Evolutionary conservation across 1,140 invertebrate genomes (phyloP), one percentile per base, ranked within the genome.

Genomic region (Sycophila sp.): DNA sequence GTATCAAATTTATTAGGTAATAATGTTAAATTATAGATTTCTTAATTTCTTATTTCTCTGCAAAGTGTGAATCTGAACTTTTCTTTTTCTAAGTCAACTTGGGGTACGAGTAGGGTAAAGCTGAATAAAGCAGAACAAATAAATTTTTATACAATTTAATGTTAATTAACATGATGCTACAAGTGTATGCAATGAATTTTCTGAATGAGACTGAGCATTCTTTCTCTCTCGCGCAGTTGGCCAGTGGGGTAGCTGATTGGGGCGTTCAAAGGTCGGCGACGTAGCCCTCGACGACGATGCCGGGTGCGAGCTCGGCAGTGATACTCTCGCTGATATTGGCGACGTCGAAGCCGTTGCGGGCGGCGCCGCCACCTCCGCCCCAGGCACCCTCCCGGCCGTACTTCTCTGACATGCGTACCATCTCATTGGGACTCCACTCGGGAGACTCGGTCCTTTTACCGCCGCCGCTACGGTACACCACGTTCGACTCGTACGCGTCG

Each of bases 211-310:
- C 45, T 64, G 62, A 64, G 47, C 40, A 19, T 15, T 47, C 2
- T 15, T 17, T 32, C 4, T 45, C 8, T 47, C 19, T 7, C 42
- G n/a, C 19, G 19, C 8, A 47, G 40, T 7, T 15, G 17, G n/a
- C n/a, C n/a, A n/a, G n/a, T n/a, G n/a, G n/a, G n/a, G n/a, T n/a
- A n/a, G n/a, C n/a, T n/a, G n/a, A n/a, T n/a, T n/a, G 5, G 2
- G 7, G 70, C 19, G 26, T 69, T 89, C 88, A 91, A 73, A 92
- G 86, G 77, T 92, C 91, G 17, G 88, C 87, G 17, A 90, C 90
- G 49, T 87, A 86, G n/a, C 91, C 91, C 78, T 92, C 88, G 22
- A 92, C 82, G 42, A 88, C 87, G 53, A 92, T 88, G 6, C 91
- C 91, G 0, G 91, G 91, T 10, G 89, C 89, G 58, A 92, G 80